Evolutionary conservation across 2,888 invertebrate species (phyloP).

Genomic region (Vesta saturnalis): DNA sequence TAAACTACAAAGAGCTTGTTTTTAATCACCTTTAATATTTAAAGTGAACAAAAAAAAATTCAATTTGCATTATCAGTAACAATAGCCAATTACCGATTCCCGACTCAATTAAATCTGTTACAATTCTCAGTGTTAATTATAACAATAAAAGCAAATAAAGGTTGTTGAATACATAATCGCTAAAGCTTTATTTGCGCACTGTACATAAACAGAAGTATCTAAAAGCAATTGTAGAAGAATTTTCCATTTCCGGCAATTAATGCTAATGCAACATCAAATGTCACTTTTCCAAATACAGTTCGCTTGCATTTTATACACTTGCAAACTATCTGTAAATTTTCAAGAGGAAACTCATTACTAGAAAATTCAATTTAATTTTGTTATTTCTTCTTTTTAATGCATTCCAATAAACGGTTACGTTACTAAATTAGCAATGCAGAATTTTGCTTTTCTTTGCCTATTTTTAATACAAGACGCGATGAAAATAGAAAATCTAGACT

Average conservation of each 20-base stretch:
- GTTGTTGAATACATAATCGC: not conserved
- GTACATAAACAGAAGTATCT: slow-evolving; percentile 18
- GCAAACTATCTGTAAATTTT: not conserved
- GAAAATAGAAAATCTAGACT: no score
- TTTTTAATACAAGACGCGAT: not conserved
- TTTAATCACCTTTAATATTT: no score
- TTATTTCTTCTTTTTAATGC: slow-evolving; percentile 1
- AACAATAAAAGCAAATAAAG: not conserved
- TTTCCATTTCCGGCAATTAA: slow-evolving; percentile 33
- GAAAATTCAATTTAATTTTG: not conserved
- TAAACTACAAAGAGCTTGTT: no score
- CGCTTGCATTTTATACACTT: slow-evolving; percentile 30
- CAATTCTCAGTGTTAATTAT: not conserved
- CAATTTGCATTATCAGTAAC: no score
- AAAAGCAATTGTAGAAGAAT: slow-evolving; percentile 27
- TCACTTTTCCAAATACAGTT: slow-evolving; percentile 22
- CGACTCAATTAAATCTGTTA: no score
- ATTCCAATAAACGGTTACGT: not conserved
- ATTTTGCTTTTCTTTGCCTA: not conserved
- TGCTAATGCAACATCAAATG: slow-evolving; percentile 39
- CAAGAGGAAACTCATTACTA: slow-evolving; percentile 10
- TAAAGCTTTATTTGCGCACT: not conserved
- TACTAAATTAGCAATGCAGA: not conserved
- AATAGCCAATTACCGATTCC: no score
- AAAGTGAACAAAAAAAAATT: no score